Conservation (phyloP, 2,888 invertebrate species). For the Halictus ligatus region DNA sequence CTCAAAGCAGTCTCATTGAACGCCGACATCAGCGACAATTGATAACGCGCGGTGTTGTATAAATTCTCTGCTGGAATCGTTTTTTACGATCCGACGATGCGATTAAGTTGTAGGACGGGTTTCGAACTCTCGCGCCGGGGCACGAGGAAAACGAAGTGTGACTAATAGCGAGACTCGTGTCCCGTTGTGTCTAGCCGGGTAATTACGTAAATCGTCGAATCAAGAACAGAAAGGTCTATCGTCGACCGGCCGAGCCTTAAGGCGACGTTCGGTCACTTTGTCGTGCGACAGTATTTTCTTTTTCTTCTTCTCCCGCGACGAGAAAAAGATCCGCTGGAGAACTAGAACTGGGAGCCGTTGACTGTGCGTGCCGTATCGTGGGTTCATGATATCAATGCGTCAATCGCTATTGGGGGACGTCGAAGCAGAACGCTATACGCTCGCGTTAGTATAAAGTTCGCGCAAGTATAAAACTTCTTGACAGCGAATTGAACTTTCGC, state of each 20-base stretch:
- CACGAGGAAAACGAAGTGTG: slow-evolving; percentile 17
- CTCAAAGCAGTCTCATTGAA: not conserved
- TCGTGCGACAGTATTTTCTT: not conserved
- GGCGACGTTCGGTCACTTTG: not conserved
- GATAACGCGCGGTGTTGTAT: not conserved
- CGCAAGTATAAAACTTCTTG: not conserved
- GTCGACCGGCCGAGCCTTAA: not conserved
- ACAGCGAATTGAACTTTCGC: not conserved
- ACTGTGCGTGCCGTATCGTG: slow-evolving; percentile 16
- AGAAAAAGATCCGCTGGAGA: not conserved
- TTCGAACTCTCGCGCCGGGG: not conserved
- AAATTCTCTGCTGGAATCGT: not conserved
- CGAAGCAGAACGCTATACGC: not conserved
- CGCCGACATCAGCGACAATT: not conserved
- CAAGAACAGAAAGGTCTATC: not conserved
- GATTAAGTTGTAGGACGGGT: slow-evolving; percentile 20
- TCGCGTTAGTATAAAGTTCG: not conserved
- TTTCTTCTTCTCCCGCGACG: not conserved
- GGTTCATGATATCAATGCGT: slow-evolving; percentile 15
- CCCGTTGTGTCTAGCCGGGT: not conserved
- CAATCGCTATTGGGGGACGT: slow-evolving; percentile 13
- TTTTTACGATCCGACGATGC: slow-evolving; percentile 7
- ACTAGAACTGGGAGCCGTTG: slow-evolving; percentile 2
- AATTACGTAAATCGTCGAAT: slow-evolving; percentile 13
- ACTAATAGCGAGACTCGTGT: slow-evolving; percentile 5